Evolutionary conservation across 2,797 vertebrate species (phyloP), one percentile per base, ranked within the genome.

Genomic region (Pantherophis alleghaniensis): DNA sequence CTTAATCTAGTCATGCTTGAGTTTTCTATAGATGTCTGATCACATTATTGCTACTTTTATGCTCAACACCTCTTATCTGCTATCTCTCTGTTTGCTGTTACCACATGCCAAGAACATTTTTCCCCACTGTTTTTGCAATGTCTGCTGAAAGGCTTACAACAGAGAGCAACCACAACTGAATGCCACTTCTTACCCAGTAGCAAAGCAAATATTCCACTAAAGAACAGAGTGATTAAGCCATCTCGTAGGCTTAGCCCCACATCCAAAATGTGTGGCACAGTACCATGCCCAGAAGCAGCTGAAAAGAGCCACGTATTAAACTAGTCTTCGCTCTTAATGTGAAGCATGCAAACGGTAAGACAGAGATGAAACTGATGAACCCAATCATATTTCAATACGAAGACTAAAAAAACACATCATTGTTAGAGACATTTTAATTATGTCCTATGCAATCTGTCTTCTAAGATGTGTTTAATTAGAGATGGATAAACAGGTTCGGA

Each of bases 401-500:
- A 96, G 93, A 89, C 92, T 88, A 96, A 94, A 97, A 94, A 96
- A 95, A 96, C 94, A 95, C 91, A 89, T 94, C 94, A 94, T 94
- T 88, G 55, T 60, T 91, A 83, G 90, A 83, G 91, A 93, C 92
- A 95, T 86, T 94, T 95, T 95, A 91, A 92, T 86, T 94, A 95
- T 95, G 95, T 90, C 90, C 74, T 14, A 32, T 24, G 60, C 87
- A 79, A 95, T 95, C 94, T 95, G 91, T 90, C 94, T 95, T 96
- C 94, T 94, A 87, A 92, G 92, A 94, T n/a, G 93, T 94, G 83
- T 95, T 96, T 92, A 96, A 96, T 95, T 95, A 95, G 94, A 94
- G 94, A 97, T 1, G 92, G 96, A 94, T 95, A 96, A 97, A 96
- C 95, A 95, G 95, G 96, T 96, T 97, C 91, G 94, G 96, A 94